A percentile compares a stretch with the other conserved stretches of the same genome.
Conservation (phyloP, 2,113 vertebrate genomes). For the Zeus faber region DNA sequence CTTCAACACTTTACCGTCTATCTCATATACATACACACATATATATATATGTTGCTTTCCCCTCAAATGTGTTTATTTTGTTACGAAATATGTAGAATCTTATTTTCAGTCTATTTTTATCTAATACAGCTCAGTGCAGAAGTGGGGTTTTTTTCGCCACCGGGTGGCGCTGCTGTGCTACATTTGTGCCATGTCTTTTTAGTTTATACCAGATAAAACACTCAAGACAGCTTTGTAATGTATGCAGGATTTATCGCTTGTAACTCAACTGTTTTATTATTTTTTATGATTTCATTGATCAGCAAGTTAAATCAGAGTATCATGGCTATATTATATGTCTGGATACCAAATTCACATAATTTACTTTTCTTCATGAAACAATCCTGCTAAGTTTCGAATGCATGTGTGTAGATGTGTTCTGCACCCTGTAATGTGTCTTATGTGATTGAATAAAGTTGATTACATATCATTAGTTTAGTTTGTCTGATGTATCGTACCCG, state of each 20-base stretch:
- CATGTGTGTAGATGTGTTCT: conserved; percentile 21
- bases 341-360: background rate
- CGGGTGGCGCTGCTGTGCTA: conserved; percentile 29
- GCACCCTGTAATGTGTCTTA: conserved; percentile 34
- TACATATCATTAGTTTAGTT: conserved; percentile 10
- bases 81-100: background rate
- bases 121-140: background rate
- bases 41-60: background rate
- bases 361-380: too few species aligned
- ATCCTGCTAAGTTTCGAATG: background rate
- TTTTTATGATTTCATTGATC: too few species aligned
- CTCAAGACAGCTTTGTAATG: conserved; percentile 10
- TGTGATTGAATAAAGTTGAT: conserved; percentile 51
- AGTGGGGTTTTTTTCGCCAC: conserved; percentile 43
- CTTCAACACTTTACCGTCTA: too few species aligned
- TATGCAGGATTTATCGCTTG: too few species aligned
- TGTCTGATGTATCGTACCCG: background rate
- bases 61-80: too few species aligned
- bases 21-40: background rate
- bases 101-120: conserved; percentile 8
- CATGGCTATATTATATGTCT: background rate
- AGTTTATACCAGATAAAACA: background rate
- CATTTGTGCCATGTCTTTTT: conserved; percentile 20
- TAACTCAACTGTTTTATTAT: too few species aligned
- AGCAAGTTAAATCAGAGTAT: too few species aligned